Evolutionary conservation across 2,797 vertebrate genomes (phyloP).

Genomic region (Acipenser oxyrinchus): DNA sequence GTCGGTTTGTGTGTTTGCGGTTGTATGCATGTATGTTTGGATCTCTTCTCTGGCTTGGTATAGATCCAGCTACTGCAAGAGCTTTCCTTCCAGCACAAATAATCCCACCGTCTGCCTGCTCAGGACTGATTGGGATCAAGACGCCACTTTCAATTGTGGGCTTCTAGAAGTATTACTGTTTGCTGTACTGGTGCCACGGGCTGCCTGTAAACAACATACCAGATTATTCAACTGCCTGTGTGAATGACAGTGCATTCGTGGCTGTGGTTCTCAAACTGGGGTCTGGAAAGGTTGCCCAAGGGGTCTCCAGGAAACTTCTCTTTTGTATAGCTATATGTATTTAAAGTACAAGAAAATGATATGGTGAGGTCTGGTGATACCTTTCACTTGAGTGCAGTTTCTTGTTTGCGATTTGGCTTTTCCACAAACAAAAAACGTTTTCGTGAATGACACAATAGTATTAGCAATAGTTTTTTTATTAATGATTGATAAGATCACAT

Average conservation of each 20-base stretch:
- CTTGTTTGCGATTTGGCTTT: no score
- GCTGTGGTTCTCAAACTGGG: no score
- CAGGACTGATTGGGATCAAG: constrained; percentile 57
- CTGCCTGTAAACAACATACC: constrained; percentile 46
- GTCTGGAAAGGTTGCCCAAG: background rate
- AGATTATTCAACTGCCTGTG: constrained; percentile 29
- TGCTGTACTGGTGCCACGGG: constrained; percentile 29
- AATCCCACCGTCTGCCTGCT: constrained; percentile 58
- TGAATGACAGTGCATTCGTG: no score
- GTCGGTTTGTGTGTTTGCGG: constrained; percentile 11
- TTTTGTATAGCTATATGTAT: constrained; percentile 27
- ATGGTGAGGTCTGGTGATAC: constrained; percentile 3
- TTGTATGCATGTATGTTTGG: background rate
- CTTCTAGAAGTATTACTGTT: constrained; percentile 32
- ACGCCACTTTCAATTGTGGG: constrained; percentile 60
- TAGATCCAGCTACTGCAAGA: constrained; percentile 19
- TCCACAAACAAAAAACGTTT: no score
- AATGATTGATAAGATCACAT: no score
- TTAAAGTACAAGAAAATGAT: background rate
- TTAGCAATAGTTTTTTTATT: no score
- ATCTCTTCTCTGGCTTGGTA: constrained; percentile 15
- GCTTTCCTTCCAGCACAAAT: constrained; percentile 55
- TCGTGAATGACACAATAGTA: no score
- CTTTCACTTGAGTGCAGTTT: background rate
- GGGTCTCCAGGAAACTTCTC: constrained; percentile 31